Evolutionary conservation across 2,888 invertebrate genomes (phyloP), one percentile per base, ranked within the genome.

Genomic region (Drosophila stalkeri): DNA sequence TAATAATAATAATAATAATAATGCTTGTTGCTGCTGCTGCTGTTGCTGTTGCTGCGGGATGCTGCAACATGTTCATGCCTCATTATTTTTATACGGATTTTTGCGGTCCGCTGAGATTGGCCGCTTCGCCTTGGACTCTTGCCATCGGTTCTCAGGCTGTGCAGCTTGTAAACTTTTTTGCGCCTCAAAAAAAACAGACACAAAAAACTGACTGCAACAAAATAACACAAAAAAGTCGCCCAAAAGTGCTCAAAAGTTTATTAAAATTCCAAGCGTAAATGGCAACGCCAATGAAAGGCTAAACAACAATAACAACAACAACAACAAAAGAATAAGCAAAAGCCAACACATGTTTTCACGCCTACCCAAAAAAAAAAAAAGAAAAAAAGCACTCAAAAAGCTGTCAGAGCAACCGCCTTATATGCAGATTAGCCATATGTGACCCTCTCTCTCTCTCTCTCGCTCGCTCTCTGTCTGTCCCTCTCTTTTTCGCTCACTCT

Each of bases 21-120:
- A 61, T 75, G 75, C 57, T 52, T 49, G 37, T 64, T 65, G 71
- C 68, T 69, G 77, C 59, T 57, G 73, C 39, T 39, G 39, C 37
- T 37, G 37, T 35, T 68, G 67, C n/a, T 44, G 75, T 57, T 66
- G 78, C 23, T 59, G 72, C 57, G 66, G 70, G 75, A 72, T 73
- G 82, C 80, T 74, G 86, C 86, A 80, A 84, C 89, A 81, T 85
- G 85, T 83, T 90, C 90, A 89, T 88, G 89, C 81, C 90, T 90
- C 90, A 90, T 90, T 90, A 90, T 90, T 90, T 91, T 90, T 77
- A 81, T 89, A 84, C 82, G 84, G 84, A 87, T 72, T 86, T 87
- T 88, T 90, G 91, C 80, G 90, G 90, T 91, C 85, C 84, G 78
- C 64, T 79, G 77, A 80, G 86, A 80, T 88, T 86, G 84, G 64